Evolutionary conservation across 2,888 invertebrate species (phyloP).

Genomic region (Dendrolimus houi): DNA sequence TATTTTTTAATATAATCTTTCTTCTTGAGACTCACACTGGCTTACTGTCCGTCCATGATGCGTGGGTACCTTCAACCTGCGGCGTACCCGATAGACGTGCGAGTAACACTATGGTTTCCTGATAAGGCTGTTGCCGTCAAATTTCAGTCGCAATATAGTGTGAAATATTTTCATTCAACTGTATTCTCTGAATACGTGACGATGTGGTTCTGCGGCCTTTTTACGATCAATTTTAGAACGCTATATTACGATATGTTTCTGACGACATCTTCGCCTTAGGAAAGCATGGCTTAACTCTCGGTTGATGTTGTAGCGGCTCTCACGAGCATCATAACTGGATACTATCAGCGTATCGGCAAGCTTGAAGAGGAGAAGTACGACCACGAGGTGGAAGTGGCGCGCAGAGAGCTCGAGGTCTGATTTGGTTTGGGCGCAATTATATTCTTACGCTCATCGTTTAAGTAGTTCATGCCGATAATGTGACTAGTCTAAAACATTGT

Average conservation of each 20-base stretch:
- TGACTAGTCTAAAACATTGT: constrained; percentile 59
- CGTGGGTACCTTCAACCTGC: constrained; percentile 28
- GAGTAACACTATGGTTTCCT: neutral
- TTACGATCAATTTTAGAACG: neutral
- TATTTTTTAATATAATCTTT: constrained; percentile 44
- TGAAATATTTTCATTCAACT: neutral
- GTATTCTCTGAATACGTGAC: too few relatives aligned
- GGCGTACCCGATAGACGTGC: neutral
- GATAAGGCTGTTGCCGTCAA: neutral
- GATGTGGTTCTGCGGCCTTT: too few relatives aligned
- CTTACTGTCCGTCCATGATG: constrained; percentile 45
- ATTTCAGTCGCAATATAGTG: neutral
- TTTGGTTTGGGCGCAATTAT: constrained; percentile 58
- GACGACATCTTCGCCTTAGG: constrained; percentile 4
- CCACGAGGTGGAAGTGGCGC: constrained; percentile 96
- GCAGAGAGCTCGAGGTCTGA: constrained; percentile 96
- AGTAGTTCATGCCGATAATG: constrained; percentile 69
- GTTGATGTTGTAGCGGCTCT: constrained; percentile 78
- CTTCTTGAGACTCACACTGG: constrained; percentile 50
- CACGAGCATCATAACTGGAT: constrained; percentile 83
- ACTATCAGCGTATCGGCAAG: constrained; percentile 87
- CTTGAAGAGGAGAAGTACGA: constrained; percentile 97
- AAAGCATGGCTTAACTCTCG: constrained; percentile 46
- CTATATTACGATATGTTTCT: neutral
- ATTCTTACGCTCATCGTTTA: constrained; percentile 62